Evolutionary conservation across 1,140 invertebrate species (phyloP).

Genomic region (Drosophila seguyi): DNA sequence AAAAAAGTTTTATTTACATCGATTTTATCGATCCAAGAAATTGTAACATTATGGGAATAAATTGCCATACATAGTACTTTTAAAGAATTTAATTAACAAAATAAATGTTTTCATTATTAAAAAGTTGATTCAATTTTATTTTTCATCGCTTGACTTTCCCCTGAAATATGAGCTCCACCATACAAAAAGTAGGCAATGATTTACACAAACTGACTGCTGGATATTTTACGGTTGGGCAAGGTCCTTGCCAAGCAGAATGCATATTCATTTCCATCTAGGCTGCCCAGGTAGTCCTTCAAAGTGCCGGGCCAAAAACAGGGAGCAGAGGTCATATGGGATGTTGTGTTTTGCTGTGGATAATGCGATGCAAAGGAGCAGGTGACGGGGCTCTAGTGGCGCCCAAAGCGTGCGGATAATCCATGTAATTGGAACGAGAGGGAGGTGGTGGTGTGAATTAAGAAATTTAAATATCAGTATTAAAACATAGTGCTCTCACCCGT

Average conservation of each 20-base stretch:
- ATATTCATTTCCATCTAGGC: conserved; percentile 32
- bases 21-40: background rate
- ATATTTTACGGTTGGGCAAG: conserved; percentile 6
- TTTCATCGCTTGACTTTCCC: too few species aligned
- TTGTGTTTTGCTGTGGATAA: conserved; percentile 15
- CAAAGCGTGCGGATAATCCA: conserved; percentile 33
- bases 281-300: background rate
- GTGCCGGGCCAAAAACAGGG: background rate
- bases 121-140: background rate
- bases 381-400: background rate
- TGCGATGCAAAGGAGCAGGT: conserved; percentile 2
- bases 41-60: too few species aligned
- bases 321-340: conserved; percentile 5
- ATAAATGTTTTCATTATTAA: background rate
- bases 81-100: too few species aligned
- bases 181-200: background rate
- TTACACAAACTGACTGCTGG: background rate
- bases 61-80: too few species aligned
- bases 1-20: background rate
- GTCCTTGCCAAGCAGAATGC: conserved; percentile 7
- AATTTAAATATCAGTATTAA: conserved; percentile 30
- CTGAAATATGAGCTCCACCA: background rate
- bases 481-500: conserved; percentile 1
- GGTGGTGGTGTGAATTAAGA: conserved; percentile 24
- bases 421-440: conserved; percentile 20